Evolutionary conservation across 2,113 vertebrate genomes (phyloP).

Genomic region (Istiophorus platypterus): DNA sequence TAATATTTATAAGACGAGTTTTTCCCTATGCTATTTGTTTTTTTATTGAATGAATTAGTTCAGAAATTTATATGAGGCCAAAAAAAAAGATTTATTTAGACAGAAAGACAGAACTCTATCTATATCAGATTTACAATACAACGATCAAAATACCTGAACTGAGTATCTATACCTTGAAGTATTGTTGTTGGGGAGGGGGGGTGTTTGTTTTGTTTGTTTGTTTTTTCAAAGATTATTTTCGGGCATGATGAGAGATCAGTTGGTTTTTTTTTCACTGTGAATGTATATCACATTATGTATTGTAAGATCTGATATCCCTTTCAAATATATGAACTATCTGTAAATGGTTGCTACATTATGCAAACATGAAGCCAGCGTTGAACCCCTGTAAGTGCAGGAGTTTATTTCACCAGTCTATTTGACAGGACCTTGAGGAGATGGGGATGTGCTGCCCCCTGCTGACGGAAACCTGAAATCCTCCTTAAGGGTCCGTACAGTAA

Average conservation of each 20-base stretch:
- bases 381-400: neutral
- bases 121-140: neutral
- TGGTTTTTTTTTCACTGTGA: too few relatives aligned
- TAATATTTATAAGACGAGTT: neutral
- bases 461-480: neutral
- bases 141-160: too few relatives aligned
- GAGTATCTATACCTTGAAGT: neutral
- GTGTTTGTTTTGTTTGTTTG: too few relatives aligned
- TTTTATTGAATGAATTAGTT: neutral
- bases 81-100: neutral
- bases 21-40: neutral
- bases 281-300: neutral
- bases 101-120: neutral
- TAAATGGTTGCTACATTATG: neutral
- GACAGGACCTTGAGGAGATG: neutral
- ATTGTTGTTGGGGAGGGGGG: too few relatives aligned
- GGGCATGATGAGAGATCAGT: neutral
- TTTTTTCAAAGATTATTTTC: neutral
- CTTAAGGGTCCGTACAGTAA: neutral
- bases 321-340: neutral
- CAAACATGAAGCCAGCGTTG: neutral
- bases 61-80: neutral
- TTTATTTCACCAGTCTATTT: neutral
- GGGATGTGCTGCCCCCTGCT: constrained; percentile 58
- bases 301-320: neutral